phyloP scores from a whole-genome alignment of 2,888 invertebrate genomes.

The Oxytorus armatus region DNA sequence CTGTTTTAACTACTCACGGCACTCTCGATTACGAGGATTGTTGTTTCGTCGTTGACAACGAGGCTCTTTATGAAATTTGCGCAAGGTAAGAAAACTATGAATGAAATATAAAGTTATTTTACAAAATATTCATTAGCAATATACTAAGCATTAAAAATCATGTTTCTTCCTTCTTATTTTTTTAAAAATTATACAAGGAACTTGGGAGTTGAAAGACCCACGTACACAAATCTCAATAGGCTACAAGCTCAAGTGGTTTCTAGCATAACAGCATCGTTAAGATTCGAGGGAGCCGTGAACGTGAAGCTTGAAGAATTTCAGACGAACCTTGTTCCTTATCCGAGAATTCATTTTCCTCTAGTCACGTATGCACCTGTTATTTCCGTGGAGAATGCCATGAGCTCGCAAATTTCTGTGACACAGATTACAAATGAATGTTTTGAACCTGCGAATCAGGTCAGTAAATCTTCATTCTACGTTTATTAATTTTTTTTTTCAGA shows the following conservation, averaged over 20 bases:
- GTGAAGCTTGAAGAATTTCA: conserved; percentile 91
- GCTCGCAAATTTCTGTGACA: conserved; percentile 88
- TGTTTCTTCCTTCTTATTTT: not conserved
- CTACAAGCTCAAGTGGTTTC: conserved; percentile 91
- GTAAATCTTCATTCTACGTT: not conserved
- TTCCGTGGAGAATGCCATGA: conserved; percentile 87
- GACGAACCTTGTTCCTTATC: conserved; percentile 94
- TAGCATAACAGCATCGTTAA: conserved; percentile 89
- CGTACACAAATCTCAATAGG: conserved; percentile 94
- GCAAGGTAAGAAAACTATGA: conserved; percentile 78
- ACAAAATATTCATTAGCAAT: not conserved
- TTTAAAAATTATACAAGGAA: conserved; percentile 82
- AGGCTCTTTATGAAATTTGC: conserved; percentile 92
- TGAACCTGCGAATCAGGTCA: conserved; percentile 88
- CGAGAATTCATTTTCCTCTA: conserved; percentile 94
- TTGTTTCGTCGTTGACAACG: conserved; percentile 91
- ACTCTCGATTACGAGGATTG: conserved; percentile 90
- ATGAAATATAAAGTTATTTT: not conserved
- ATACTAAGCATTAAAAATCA: no score
- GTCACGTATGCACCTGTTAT: conserved; percentile 91
- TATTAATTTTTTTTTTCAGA: not conserved
- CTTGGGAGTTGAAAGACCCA: conserved; percentile 91
- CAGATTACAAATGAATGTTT: conserved; percentile 93
- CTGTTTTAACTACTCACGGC: conserved; percentile 89
- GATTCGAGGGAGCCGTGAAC: conserved; percentile 89